Evolutionary conservation across 1,140 invertebrate species (phyloP).

Genomic region (Dreissena polymorpha): DNA sequence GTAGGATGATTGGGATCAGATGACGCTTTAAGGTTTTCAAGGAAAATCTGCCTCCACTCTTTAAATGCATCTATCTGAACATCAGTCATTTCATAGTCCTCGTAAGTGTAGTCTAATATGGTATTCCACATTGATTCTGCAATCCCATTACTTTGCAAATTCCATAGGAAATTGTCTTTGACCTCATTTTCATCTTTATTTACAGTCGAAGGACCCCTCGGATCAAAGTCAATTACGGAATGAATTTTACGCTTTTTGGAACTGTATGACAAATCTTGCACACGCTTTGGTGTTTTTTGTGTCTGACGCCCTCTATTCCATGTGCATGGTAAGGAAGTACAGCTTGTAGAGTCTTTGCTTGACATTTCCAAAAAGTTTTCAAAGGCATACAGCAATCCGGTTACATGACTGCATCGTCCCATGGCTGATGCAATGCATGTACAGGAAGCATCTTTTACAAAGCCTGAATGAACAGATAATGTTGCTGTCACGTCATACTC

Average conservation of each 20-base stretch:
- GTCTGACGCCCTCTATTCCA: conserved; percentile 1
- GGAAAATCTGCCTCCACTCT: no score
- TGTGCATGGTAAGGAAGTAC: not conserved
- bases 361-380: not conserved
- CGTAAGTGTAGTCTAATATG: no score
- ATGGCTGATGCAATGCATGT: not conserved
- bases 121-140: no score
- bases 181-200: no score
- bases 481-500: conserved; percentile 15
- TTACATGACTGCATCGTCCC: not conserved
- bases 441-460: not conserved
- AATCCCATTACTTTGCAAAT: no score
- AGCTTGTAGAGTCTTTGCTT: not conserved
- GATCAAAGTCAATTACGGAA: no score
- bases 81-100: no score
- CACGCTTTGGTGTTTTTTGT: not conserved
- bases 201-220: no score
- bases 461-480: not conserved
- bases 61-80: no score
- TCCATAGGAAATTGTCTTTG: no score
- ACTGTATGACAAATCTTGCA: not conserved
- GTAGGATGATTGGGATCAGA: no score
- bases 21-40: no score
- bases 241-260: not conserved
- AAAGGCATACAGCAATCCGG: not conserved